A percentile compares a stretch with the other conserved stretches of the same genome.
Conservation (phyloP, 64 coral and sea anemone genomes). For the Trachythela sp. region DNA sequence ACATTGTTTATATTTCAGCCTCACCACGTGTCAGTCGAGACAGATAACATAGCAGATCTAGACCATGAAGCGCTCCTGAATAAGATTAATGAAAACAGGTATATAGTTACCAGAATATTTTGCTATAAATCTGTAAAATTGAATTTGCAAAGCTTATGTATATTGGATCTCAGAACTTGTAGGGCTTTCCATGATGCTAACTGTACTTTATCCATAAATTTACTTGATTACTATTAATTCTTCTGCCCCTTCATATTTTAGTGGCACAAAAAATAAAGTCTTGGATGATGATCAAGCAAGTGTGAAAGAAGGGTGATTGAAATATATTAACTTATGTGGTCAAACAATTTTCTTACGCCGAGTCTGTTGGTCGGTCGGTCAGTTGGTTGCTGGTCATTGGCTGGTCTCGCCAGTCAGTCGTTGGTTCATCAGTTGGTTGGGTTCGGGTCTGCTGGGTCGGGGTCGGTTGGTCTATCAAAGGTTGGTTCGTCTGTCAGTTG, state of each 20-base stretch:
- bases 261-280: not conserved
- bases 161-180: too few species aligned
- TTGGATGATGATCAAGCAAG: not conserved
- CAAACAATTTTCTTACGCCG: too few species aligned
- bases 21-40: not conserved
- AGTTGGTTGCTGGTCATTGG: too few species aligned
- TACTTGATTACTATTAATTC: not conserved
- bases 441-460: too few species aligned
- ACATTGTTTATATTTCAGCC: not conserved
- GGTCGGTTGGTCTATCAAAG: too few species aligned
- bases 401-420: too few species aligned
- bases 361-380: too few species aligned
- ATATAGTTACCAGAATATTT: not conserved
- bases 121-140: not conserved
- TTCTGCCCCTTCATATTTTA: not conserved
- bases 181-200: too few species aligned
- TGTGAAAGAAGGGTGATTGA: not conserved
- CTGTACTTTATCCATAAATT: not conserved
- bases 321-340: not conserved
- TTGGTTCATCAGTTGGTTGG: too few species aligned
- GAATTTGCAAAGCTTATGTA: too few species aligned
- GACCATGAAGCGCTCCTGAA: not conserved
- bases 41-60: slow-evolving; percentile 13
- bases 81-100: not conserved
- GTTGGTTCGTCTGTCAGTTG: too few species aligned